phyloP scores from a whole-genome alignment of 2,113 vertebrate genomes.

The Dipodomys merriami region DNA sequence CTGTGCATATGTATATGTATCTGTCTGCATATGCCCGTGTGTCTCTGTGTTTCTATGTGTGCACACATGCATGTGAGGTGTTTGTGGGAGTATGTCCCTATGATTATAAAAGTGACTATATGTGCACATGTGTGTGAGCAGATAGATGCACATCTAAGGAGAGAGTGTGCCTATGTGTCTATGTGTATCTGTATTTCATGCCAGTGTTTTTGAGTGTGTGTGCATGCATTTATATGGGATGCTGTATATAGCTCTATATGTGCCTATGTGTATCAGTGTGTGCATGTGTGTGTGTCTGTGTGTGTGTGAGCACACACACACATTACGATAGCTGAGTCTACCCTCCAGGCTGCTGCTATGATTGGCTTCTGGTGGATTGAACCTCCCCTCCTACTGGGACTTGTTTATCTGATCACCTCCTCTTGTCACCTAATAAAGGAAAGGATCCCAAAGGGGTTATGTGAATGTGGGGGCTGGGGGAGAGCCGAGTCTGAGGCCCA shows the following conservation, averaged over 20 bases:
- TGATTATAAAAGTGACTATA: background rate
- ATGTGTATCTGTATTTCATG: background rate
- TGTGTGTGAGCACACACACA: fast-evolving
- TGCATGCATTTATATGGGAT: no score
- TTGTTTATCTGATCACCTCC: conserved; percentile 38
- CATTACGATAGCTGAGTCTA: background rate
- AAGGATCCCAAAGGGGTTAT: background rate
- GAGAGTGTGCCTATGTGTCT: no score
- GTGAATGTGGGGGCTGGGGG: background rate
- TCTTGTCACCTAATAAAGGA: conserved; percentile 22
- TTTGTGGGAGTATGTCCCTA: no score
- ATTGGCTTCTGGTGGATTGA: background rate
- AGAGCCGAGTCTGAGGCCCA: background rate
- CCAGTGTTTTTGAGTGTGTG: no score
- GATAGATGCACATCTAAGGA: background rate
- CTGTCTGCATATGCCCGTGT: no score
- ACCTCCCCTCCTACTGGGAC: background rate
- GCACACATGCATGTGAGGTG: background rate
- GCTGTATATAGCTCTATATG: no score
- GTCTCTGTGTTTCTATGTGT: no score
- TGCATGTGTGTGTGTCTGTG: no score
- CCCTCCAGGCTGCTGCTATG: background rate
- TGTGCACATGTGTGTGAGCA: background rate
- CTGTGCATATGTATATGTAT: no score
- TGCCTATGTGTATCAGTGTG: no score